These are phyloP conservation scores for Microtus ochrogaster DNA, from an alignment of 2,113 vertebrate species.

Conservation along the genomic window DNA sequence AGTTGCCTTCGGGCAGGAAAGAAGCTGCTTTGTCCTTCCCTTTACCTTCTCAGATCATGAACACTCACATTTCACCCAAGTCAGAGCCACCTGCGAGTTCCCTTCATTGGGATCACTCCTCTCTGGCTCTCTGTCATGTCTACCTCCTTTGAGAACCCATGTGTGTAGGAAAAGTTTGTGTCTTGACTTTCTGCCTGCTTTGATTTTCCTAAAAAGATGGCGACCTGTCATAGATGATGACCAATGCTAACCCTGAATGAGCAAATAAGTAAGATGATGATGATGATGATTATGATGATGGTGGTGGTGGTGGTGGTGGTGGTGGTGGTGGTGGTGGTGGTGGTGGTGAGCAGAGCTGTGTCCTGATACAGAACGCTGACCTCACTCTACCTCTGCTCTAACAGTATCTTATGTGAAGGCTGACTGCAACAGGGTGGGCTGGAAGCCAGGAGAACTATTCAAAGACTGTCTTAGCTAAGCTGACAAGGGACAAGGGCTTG, in stretches of 20 bases:
- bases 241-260: background rate
- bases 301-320: fast-evolving
- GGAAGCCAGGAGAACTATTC: background rate
- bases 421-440: background rate
- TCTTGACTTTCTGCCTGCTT: background rate
- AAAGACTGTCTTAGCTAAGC: background rate
- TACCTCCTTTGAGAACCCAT: background rate
- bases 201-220: background rate
- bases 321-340: background rate
- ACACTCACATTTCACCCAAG: background rate
- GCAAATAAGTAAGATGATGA: background rate
- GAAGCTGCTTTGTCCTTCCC: background rate
- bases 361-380: background rate
- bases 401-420: background rate
- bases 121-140: background rate
- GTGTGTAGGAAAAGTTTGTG: background rate
- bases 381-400: background rate
- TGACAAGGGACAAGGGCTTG: background rate
- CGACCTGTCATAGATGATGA: background rate
- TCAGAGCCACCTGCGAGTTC: background rate
- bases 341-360: background rate
- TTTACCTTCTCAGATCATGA: background rate
- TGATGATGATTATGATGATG: too few relatives aligned
- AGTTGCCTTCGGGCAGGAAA: fast-evolving
- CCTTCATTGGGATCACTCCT: background rate